Conservation (phyloP, 1,140 invertebrate genomes). For the Drosophila fuyamai region DNA sequence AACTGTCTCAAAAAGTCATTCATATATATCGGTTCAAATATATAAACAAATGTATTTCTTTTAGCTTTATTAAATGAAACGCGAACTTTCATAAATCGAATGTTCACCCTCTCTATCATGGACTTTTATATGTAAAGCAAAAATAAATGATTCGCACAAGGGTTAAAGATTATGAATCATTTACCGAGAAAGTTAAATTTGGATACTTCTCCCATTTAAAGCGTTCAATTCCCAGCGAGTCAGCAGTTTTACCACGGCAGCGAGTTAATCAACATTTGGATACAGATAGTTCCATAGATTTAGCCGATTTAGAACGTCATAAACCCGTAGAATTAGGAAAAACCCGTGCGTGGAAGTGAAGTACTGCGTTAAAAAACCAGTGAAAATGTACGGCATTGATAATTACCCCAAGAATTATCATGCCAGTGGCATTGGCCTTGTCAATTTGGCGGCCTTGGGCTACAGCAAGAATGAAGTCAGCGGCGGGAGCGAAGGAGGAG, state of each 20-base stretch:
- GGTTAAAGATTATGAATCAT: constrained; percentile 74
- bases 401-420: constrained; percentile 84
- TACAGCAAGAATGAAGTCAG: constrained; percentile 77
- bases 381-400: constrained; percentile 74
- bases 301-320: constrained; percentile 39
- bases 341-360: constrained; percentile 2
- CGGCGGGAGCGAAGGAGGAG: constrained; percentile 10
- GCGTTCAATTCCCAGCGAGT: constrained; percentile 64
- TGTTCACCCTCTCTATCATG: background rate
- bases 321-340: constrained; percentile 31
- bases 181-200: constrained; percentile 75
- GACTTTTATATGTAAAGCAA: too few relatives aligned
- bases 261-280: constrained; percentile 32
- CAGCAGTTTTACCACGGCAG: constrained; percentile 66
- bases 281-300: constrained; percentile 19
- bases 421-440: constrained; percentile 80
- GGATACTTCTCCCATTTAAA: constrained; percentile 75
- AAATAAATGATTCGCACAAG: constrained; percentile 14
- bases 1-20: too few relatives aligned
- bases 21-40: too few relatives aligned
- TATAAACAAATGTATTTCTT: too few relatives aligned
- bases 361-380: constrained; percentile 12
- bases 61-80: too few relatives aligned
- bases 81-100: too few relatives aligned
- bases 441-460: constrained; percentile 77